phyloP scores from a whole-genome alignment of 2,888 invertebrate genomes.

The Phasia obesa region DNA sequence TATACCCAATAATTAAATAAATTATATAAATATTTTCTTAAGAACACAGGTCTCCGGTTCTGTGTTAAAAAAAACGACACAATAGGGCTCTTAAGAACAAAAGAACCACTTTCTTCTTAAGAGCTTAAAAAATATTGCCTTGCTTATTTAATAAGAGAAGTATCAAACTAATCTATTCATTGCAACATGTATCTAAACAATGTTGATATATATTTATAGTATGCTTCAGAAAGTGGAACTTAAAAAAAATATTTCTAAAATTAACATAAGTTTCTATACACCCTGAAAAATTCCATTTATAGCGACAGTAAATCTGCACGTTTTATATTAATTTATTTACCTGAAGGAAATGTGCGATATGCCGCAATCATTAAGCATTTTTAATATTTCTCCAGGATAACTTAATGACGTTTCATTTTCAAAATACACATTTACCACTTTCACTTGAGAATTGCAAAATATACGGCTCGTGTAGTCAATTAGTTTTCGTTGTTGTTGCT shows the following conservation, averaged over 20 bases:
- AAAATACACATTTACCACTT: constrained; percentile 78
- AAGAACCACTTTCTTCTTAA: too few relatives aligned
- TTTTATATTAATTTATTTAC: constrained; percentile 70
- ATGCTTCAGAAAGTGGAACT: neutral
- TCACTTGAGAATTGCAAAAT: constrained; percentile 77
- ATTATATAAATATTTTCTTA: too few relatives aligned
- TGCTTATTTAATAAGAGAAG: too few relatives aligned
- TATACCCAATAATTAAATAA: too few relatives aligned
- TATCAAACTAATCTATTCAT: too few relatives aligned
- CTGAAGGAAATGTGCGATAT: constrained; percentile 77
- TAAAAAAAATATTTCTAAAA: neutral
- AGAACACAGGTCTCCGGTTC: too few relatives aligned
- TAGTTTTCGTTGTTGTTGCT: constrained; percentile 55
- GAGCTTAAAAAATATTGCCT: too few relatives aligned
- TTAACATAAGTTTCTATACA: neutral
- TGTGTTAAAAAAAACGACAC: too few relatives aligned
- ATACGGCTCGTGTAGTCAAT: constrained; percentile 75
- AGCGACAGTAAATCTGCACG: neutral
- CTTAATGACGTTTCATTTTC: constrained; percentile 76
- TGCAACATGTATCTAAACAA: too few relatives aligned
- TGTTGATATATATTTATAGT: too few relatives aligned
- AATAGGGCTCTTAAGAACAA: too few relatives aligned
- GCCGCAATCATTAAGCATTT: constrained; percentile 76
- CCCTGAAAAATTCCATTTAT: neutral
- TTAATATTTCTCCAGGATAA: constrained; percentile 76